Evolutionary conservation across 2,113 vertebrate genomes (phyloP), one percentile per base, ranked within the genome.

Genomic region (Sciurus niger): DNA sequence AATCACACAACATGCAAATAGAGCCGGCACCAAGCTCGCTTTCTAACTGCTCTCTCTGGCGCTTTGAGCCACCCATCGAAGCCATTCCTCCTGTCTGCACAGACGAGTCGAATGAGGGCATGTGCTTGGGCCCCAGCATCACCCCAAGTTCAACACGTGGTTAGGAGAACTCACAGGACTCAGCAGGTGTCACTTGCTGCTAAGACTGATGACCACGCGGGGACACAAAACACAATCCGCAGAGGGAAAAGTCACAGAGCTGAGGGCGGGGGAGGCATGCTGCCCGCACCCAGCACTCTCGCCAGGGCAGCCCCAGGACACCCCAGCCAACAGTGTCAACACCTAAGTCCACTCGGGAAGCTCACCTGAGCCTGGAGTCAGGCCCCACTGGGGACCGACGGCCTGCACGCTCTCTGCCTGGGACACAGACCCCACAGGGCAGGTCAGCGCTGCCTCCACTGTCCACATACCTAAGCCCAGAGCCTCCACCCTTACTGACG

Each of bases 21-120:
- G 53, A 4, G 53, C 53, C 17, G 8, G 0, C 1, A 0, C 8
- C 40, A 32, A 0, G 0, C 8, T 58, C 10, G 12, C 18, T 32
- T 55, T 28, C 78, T 67, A 25, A 60, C 7, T 53, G 12, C 16
- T 2, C 0, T 0, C 16, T 18, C 51, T 30, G 8, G 37, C 13
- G 7, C 34, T 3, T 2, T 22, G 34, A 34, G 13, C 37, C 68
- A 1, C 14, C 13, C 20, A 5, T 25, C 4, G 30, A 51, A 40
- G 40, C 3, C 0, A 1, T 12, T 17, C 8, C 32, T 53, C 9
- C 32, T 70, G 30, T n/a, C 51, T 1, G 28, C 17, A 55, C 22
- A 46, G 46, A 51, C 5, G 22, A 25, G 37, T n/a, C 16, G n/a
- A 9, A 14, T 30, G 8, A n/a, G 24, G 1, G 0, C 12, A 13